Conservation (phyloP, 2,888 invertebrate species). For the Xiphydria camelus region DNA sequence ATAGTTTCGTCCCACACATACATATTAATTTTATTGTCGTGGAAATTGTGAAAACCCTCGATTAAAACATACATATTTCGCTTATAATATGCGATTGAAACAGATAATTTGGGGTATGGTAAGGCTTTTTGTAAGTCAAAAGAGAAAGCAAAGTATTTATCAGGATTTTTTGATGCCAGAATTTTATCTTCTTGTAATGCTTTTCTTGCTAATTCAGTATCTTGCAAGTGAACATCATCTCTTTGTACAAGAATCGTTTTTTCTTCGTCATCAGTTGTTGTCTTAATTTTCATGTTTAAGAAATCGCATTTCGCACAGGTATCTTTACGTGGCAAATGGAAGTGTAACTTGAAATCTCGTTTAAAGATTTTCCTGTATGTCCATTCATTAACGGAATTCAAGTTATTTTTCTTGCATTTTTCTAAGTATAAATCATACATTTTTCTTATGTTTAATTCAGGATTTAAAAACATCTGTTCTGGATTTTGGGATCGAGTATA, state of each 20-base stretch:
- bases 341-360: constrained; percentile 22
- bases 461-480: constrained; percentile 26
- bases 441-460: too few species aligned
- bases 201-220: constrained; percentile 19
- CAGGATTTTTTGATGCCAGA: constrained; percentile 15
- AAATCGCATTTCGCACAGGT: constrained; percentile 20
- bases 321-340: constrained; percentile 23
- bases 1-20: constrained; percentile 41
- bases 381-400: constrained; percentile 21
- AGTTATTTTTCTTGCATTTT: constrained; percentile 29
- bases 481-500: constrained; percentile 32
- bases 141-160: constrained; percentile 11
- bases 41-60: constrained; percentile 36
- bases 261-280: constrained; percentile 17
- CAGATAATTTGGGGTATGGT: constrained; percentile 32
- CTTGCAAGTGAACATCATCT: constrained; percentile 17
- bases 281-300: constrained; percentile 19
- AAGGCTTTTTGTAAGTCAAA: too few species aligned
- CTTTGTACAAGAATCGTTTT: constrained; percentile 18
- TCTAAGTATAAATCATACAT: constrained; percentile 19
- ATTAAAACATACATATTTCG: constrained; percentile 38
- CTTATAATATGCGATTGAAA: constrained; percentile 38
- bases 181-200: constrained; percentile 19
- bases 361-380: constrained; percentile 25
- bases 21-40: constrained; percentile 34